Percentiles rank a stretch among this genome's conserved stretches.
Evolutionary conservation across 1,140 invertebrate genomes (phyloP).

Genomic region (Argopecten irradians): DNA sequence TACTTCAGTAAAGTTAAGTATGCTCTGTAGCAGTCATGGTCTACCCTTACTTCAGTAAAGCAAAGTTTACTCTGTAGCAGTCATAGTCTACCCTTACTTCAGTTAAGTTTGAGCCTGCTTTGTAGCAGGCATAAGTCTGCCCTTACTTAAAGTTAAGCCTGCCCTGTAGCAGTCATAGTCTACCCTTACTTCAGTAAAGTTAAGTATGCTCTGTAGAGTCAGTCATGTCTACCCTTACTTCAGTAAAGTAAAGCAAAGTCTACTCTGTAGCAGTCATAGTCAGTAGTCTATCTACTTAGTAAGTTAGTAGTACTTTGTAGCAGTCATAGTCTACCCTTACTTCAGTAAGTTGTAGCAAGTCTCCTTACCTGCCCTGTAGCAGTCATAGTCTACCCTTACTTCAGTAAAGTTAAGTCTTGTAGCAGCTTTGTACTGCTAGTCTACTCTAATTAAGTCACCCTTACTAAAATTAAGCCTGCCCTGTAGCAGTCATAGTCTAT

Average conservation of each 20-base stretch:
- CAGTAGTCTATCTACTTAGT: too few relatives aligned
- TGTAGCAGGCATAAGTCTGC: neutral
- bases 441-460: too few relatives aligned
- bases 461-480: too few relatives aligned
- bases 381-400: neutral
- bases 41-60: too few relatives aligned
- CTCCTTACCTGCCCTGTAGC: neutral
- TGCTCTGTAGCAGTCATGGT: too few relatives aligned
- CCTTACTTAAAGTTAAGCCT: neutral
- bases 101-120: neutral
- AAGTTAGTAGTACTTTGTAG: neutral
- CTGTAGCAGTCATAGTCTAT: too few relatives aligned
- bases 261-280: neutral
- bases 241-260: neutral
- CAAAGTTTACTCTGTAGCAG: neutral
- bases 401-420: neutral
- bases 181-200: neutral
- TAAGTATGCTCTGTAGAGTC: neutral
- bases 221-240: neutral
- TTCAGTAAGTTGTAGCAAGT: neutral
- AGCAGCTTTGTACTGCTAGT: too few relatives aligned
- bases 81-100: neutral
- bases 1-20: too few relatives aligned
- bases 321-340: neutral
- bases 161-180: neutral